Base-by-base conservation (phyloP, 2,888 invertebrate genomes). In the Caprella mutica region DNA sequence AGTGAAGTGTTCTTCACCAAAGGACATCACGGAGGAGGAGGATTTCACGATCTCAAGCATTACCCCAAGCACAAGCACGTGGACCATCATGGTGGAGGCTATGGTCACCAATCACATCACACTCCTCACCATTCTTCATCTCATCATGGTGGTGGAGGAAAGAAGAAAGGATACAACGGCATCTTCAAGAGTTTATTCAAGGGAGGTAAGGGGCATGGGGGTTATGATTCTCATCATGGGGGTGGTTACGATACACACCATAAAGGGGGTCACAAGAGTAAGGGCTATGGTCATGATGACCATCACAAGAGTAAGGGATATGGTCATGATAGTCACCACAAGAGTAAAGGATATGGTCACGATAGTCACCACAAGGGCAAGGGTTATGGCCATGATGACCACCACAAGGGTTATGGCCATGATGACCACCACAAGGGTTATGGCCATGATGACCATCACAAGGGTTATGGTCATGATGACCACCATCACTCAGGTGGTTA, bases 11-110 rank as follows among this genome's bases (percentile, higher is more conserved):
- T 26, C n/a, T 23, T 23, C 9, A 17, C 5, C 1, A 12, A 27
- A 12, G 56, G 54, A 8, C 39, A 44, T 30, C 55, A 57, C 14
- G 52, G 46, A 9, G 52, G 52, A 6, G 53, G 54, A 5, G 42
- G 48, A 6, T 42, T 43, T 2, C 42, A 40, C 21, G 35, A 27
- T n/a, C 44, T 9, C 9, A 39, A 30, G 5, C 21, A 38, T 38
- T 46, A 48, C 12, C 8, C 30, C 23, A 27, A 9, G n/a, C n/a
- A n/a, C n/a, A n/a, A n/a, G n/a, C 14, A 50, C 35, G 29, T 12
- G 19, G 5, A 46, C 23, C 35, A 27, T 14, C 35, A 26, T 12
- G 56, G 56, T 2, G 51, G 55, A 29, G 59, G 60, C 3, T 55
- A 58, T 50, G 51, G 40, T 17, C 27, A 46, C 12, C 29, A 29